Percentiles rank a stretch among this genome's conserved stretches.
phyloP scores from a whole-genome alignment of 2,888 invertebrate genomes.

The Terebella lapidaria region DNA sequence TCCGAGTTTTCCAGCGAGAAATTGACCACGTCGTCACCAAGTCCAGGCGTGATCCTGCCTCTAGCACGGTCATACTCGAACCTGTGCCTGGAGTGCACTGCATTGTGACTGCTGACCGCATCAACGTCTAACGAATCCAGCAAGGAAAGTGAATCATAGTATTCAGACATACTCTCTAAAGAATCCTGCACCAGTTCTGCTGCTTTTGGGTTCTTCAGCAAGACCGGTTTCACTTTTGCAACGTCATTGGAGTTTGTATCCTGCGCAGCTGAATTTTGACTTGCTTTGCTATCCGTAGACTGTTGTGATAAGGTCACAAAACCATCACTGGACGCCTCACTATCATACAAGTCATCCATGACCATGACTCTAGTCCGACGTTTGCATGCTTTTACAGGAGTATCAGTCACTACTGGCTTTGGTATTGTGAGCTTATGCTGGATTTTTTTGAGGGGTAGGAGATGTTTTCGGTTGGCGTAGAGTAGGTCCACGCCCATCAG shows the following conservation, averaged over 20 bases:
- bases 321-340: too few relatives aligned
- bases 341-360: neutral
- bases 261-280: too few relatives aligned
- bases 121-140: neutral
- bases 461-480: neutral
- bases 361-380: neutral
- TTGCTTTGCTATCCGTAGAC: too few relatives aligned
- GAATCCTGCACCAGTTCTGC: neutral
- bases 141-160: neutral
- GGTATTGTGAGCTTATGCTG: neutral
- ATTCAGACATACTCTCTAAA: neutral
- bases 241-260: too few relatives aligned
- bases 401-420: neutral
- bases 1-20: too few relatives aligned
- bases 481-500: neutral
- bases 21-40: too few relatives aligned
- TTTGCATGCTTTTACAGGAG: neutral
- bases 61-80: too few relatives aligned
- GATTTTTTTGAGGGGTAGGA: neutral
- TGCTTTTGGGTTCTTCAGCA: neutral
- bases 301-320: too few relatives aligned
- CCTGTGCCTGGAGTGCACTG: too few relatives aligned
- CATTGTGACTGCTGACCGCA: too few relatives aligned
- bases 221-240: too few relatives aligned
- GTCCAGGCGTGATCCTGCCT: too few relatives aligned